A percentile compares a stretch with the other conserved stretches of the same genome.
phyloP scores from a whole-genome alignment of 2,113 vertebrate species.

The Labrus mixtus region DNA sequence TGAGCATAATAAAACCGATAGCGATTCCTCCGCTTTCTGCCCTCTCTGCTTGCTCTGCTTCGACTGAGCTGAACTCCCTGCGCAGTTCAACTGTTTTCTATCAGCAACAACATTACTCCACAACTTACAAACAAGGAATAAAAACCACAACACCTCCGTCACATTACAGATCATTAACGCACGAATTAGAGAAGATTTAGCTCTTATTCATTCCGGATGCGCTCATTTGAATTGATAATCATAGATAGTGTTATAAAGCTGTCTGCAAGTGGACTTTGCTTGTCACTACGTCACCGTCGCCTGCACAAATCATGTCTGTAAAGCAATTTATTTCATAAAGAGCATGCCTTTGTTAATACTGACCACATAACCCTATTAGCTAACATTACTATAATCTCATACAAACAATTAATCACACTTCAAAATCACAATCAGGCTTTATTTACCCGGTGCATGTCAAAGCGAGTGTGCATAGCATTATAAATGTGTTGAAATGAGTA shows the following conservation, averaged over 20 bases:
- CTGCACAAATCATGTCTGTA: conserved; percentile 45
- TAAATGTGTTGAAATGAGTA: background rate
- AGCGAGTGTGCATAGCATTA: background rate
- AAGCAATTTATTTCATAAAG: conserved; percentile 33
- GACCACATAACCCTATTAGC: background rate
- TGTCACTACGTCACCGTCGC: conserved; percentile 71
- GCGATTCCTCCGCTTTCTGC: conserved; percentile 76
- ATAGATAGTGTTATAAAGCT: conserved; percentile 62
- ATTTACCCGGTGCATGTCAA: background rate
- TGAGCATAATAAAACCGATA: conserved; percentile 86
- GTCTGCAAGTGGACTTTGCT: conserved; percentile 58
- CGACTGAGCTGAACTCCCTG: conserved; percentile 87
- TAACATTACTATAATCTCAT: background rate
- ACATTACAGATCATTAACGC: background rate
- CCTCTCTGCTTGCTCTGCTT: conserved; percentile 76
- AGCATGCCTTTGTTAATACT: background rate
- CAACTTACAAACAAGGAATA: conserved; percentile 49
- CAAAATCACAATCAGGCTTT: background rate
- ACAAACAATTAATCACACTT: background rate
- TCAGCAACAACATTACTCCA: conserved; percentile 80
- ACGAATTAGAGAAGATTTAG: background rate
- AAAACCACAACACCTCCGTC: background rate
- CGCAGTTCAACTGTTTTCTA: conserved; percentile 81
- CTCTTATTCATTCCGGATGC: background rate
- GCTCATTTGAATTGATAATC: conserved; percentile 30